phyloP scores from a whole-genome alignment of 2,113 vertebrate species.

The Xiphorhynchus elegans region DNA sequence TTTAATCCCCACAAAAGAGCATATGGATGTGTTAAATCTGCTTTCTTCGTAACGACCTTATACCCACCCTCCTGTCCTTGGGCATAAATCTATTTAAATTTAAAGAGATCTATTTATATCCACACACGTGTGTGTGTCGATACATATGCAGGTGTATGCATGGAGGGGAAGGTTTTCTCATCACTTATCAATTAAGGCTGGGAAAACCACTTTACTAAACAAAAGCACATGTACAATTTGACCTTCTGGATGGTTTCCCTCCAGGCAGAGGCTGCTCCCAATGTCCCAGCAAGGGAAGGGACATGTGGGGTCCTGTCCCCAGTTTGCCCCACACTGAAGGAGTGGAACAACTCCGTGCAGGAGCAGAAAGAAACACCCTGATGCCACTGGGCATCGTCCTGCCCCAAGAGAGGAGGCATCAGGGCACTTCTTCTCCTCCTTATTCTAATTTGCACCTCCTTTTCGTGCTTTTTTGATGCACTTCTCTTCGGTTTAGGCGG shows the following conservation, averaged over 20 bases:
- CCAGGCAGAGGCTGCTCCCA: not conserved
- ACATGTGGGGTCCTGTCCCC: not conserved
- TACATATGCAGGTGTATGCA: not conserved
- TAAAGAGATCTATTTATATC: not conserved
- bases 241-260: not conserved
- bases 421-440: not conserved
- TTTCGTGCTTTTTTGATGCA: not conserved
- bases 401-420: not conserved
- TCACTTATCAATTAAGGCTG: not conserved
- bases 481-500: not conserved
- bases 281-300: not conserved
- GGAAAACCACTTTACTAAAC: not conserved
- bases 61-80: constrained; percentile 38
- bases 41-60: not conserved
- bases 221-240: not conserved
- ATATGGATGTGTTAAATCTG: not conserved
- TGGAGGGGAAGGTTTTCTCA: not conserved
- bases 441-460: not conserved
- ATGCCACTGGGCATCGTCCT: not conserved
- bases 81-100: constrained; percentile 17
- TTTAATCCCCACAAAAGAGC: not conserved
- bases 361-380: not conserved
- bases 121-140: not conserved
- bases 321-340: accelerated
- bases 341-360: accelerated